phyloP scores from a whole-genome alignment of 2,888 invertebrate species.

The Hydriomena furcata region DNA sequence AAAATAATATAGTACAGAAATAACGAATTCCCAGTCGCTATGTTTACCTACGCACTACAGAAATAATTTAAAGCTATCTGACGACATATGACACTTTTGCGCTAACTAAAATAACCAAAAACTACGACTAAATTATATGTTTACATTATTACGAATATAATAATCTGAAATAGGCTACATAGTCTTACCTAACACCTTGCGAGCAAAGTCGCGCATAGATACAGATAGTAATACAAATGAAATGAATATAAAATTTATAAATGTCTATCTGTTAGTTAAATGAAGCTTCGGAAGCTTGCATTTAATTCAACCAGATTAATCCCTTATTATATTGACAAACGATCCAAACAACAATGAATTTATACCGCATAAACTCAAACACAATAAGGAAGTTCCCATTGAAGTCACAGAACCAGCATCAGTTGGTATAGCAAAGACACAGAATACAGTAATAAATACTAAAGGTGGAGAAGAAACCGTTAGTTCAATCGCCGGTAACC shows the following conservation, averaged over 20 bases:
- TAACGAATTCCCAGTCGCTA: too few relatives aligned
- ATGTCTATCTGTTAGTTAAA: background rate
- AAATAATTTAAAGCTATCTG: too few relatives aligned
- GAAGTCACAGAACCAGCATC: background rate
- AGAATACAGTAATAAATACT: slow-evolving; percentile 10
- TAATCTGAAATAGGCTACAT: too few relatives aligned
- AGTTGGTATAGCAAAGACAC: slow-evolving; percentile 5
- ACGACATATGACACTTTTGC: too few relatives aligned
- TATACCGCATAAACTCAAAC: slow-evolving; percentile 34
- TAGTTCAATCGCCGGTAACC: slow-evolving; percentile 25
- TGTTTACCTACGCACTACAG: too few relatives aligned
- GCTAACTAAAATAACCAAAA: too few relatives aligned
- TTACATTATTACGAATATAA: too few relatives aligned
- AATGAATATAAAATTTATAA: background rate
- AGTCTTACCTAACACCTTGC: too few relatives aligned
- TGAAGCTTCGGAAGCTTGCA: slow-evolving; percentile 1
- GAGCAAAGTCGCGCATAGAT: too few relatives aligned
- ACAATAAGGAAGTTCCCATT: slow-evolving; percentile 30
- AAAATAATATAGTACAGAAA: too few relatives aligned
- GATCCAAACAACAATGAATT: slow-evolving; percentile 34
- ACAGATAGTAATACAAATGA: background rate
- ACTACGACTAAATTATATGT: too few relatives aligned
- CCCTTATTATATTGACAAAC: slow-evolving; percentile 23
- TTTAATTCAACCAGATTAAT: slow-evolving; percentile 19
- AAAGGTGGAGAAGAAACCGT: slow-evolving; percentile 18